Base-by-base conservation (phyloP, 2,113 vertebrate species). In the Gavialis gangeticus region DNA sequence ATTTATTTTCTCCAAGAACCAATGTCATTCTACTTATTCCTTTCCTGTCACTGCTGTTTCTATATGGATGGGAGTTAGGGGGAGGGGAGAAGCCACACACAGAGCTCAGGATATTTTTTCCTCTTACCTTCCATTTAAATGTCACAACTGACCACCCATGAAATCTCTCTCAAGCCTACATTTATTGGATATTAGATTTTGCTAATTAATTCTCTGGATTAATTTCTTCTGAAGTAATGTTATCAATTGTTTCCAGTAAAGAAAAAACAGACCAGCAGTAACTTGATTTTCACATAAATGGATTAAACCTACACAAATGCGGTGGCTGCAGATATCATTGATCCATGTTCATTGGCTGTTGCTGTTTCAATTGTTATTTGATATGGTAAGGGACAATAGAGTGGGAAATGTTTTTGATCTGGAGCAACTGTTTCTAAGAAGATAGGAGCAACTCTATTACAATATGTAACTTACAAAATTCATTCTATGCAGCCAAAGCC, bases 171-270 rank as follows among this genome's bases (percentile, higher is more conserved):
- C 94, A 94, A 97, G 97, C 91, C 97, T 96, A 89, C 97, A 97
- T 97, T 98, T 98, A 99, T 97, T 98, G 97, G 98, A 98, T 97
- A 98, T 98, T 98, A 98, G 97, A 98, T 98, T 98, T 97, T 97
- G 97, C 96, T 99, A 99, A 99, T 99, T 98, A 99, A 98, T 99
- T 98, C 95, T 95, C 96, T 98, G 97, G 98, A 98, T 99, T 99
- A 97, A 99, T 99, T 99, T 99, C 98, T 98, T 98, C 98, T 98
- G 98, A 98, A 98, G 98, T 98, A 99, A 98, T 98, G 96, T 97
- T 97, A 98, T 98, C 97, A 98, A 98, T 99, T 98, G 96, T 98
- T 99, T 98, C 97, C 98, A 98, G 98, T 98, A 98, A 98, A 96
- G 95, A 97, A 96, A 95, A 95, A 91, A 79, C 93, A 93, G 91